phyloP scores from a whole-genome alignment of 1,140 invertebrate species.

The Aphelenchoides fujianensis region DNA sequence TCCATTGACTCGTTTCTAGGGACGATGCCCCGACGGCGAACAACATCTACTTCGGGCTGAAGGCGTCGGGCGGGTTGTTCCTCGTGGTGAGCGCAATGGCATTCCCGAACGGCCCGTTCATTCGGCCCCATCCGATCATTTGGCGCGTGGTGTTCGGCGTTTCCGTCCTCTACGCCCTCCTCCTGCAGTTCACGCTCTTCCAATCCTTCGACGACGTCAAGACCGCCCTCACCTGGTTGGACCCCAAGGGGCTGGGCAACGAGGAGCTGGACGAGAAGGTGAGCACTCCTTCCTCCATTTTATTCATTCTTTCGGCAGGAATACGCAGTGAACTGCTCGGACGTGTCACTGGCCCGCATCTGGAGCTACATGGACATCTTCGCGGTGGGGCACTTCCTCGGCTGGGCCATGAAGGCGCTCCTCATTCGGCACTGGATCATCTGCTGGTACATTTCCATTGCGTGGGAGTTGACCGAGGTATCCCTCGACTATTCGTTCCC shows the following conservation, averaged over 20 bases:
- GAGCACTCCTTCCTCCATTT: conserved; percentile 41
- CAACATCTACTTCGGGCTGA: conserved; percentile 86
- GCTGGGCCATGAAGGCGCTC: conserved; percentile 94
- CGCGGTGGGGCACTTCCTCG: conserved; percentile 91
- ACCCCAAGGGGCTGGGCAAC: conserved; percentile 79
- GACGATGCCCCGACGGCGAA: conserved; percentile 77
- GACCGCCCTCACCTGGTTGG: conserved; percentile 84
- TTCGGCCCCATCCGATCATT: conserved; percentile 71
- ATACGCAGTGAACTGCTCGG: conserved; percentile 95
- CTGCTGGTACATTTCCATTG: conserved; percentile 93
- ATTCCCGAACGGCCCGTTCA: conserved; percentile 97
- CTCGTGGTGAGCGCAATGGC: conserved; percentile 89
- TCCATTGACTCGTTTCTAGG: too few species aligned
- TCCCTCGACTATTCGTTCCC: conserved; percentile 9
- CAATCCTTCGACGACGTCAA: conserved; percentile 88
- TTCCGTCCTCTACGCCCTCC: conserved; percentile 86
- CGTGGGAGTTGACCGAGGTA: conserved; percentile 97
- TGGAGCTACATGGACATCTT: conserved; percentile 93
- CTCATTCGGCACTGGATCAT: conserved; percentile 92
- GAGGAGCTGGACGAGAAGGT: conserved; percentile 89
- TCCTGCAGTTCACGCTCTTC: conserved; percentile 75
- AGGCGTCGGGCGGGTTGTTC: conserved; percentile 90
- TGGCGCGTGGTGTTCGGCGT: conserved; percentile 71
- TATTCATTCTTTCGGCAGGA: conserved; percentile 69
- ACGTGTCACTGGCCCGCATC: conserved; percentile 78